Conservation (phyloP, 2,113 vertebrate genomes). For the Psammodynastes pulverulentus region DNA sequence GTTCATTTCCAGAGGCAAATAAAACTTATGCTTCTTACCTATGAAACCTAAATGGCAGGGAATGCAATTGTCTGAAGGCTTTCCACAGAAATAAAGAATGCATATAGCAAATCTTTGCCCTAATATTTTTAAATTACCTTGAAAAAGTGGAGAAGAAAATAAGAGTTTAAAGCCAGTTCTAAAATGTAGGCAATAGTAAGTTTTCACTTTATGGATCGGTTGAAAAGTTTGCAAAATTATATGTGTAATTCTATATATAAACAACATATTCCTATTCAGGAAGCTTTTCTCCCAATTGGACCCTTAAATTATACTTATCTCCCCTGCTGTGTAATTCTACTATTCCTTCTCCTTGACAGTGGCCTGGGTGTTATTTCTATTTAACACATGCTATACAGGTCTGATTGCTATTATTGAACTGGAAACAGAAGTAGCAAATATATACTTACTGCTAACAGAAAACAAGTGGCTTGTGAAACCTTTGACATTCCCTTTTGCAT, state of each 20-base stretch:
- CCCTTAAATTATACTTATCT: slow-evolving; percentile 7
- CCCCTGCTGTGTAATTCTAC: slow-evolving; percentile 12
- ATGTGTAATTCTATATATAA: slow-evolving; percentile 4
- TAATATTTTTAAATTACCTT: background rate
- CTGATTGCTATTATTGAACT: slow-evolving; percentile 22
- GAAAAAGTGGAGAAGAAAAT: background rate
- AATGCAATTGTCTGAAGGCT: background rate
- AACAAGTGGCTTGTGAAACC: slow-evolving; percentile 16
- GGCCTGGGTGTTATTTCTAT: background rate
- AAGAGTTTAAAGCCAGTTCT: background rate
- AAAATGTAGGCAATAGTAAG: background rate
- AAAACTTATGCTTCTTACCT: background rate
- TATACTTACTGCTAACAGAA: slow-evolving; percentile 20
- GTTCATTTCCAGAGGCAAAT: background rate
- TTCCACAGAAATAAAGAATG: background rate
- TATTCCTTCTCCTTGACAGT: background rate
- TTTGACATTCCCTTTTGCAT: slow-evolving; percentile 1
- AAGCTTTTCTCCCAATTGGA: background rate
- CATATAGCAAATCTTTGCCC: background rate
- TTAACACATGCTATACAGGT: background rate
- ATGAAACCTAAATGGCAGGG: background rate
- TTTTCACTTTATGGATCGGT: background rate
- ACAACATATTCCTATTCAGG: background rate
- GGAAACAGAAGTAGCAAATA: slow-evolving; percentile 14
- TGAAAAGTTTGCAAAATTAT: background rate